Conservation (phyloP, 2,113 vertebrate genomes). For the Charadrius vociferus region DNA sequence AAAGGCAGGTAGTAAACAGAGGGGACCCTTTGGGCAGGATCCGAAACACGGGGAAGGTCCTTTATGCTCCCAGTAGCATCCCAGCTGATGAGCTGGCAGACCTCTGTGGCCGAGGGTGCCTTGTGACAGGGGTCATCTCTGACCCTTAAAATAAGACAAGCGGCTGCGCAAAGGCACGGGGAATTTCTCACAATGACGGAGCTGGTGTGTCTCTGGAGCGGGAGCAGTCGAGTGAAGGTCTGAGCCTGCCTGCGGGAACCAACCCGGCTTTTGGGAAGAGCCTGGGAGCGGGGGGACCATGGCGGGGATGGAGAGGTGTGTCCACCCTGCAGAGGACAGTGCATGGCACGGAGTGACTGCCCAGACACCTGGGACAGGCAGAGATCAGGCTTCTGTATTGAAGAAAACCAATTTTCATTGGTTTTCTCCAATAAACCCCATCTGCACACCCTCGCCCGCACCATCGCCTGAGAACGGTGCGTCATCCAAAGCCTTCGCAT, state of each 20-base stretch:
- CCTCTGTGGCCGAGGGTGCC: neutral
- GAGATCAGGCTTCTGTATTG: accelerated
- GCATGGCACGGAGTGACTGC: accelerated
- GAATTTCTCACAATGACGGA: accelerated
- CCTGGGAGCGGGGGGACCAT: accelerated
- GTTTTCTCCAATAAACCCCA: neutral
- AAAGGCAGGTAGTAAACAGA: neutral
- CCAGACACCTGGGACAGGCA: accelerated
- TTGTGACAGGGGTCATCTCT: neutral
- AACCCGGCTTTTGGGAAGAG: neutral
- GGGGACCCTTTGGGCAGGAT: neutral
- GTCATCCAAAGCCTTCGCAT: neutral
- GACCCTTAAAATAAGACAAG: neutral
- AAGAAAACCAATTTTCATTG: neutral
- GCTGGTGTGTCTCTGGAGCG: neutral
- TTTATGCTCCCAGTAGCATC: neutral
- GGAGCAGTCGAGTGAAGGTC: accelerated
- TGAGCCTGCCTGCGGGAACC: neutral
- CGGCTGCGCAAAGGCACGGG: accelerated
- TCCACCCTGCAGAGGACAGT: neutral
- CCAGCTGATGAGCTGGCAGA: neutral
- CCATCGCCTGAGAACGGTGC: neutral
- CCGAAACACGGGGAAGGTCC: accelerated
- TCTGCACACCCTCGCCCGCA: neutral
- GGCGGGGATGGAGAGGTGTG: neutral